Conservation (phyloP, 2,888 invertebrate genomes). For the Brachypterus glaber region DNA sequence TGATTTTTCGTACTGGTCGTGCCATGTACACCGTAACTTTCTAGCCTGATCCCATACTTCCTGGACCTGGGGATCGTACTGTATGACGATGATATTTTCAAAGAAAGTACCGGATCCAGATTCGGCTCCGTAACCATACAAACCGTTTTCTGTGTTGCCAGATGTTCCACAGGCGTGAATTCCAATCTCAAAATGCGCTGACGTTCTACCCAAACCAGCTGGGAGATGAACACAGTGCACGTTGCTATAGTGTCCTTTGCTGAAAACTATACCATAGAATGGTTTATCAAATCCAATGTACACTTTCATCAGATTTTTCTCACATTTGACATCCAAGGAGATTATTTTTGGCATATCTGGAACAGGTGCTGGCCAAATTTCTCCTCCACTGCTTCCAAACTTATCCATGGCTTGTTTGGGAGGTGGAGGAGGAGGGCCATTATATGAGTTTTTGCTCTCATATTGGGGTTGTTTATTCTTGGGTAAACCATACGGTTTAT, state of each 20-base stretch:
- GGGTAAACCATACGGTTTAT: conserved; percentile 45
- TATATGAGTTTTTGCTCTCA: conserved; percentile 52
- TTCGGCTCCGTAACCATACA: conserved; percentile 77
- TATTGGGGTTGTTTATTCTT: conserved; percentile 40
- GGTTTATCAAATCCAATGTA: conserved; percentile 90
- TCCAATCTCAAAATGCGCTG: conserved; percentile 84
- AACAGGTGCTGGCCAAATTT: conserved; percentile 76
- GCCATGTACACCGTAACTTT: conserved; percentile 88
- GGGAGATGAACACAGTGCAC: conserved; percentile 86
- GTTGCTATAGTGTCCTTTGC: conserved; percentile 89
- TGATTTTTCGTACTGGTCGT: conserved; percentile 90
- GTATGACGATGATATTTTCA: conserved; percentile 88
- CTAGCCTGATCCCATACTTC: conserved; percentile 94
- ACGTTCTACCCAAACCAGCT: conserved; percentile 75
- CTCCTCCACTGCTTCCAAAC: conserved; percentile 39
- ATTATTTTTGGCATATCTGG: conserved; percentile 91
- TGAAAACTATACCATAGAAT: conserved; percentile 91
- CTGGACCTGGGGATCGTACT: conserved; percentile 88
- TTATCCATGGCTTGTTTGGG: conserved; percentile 39
- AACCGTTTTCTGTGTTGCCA: conserved; percentile 84
- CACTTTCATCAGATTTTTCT: conserved; percentile 89
- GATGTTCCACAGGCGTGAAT: conserved; percentile 88
- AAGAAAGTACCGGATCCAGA: conserved; percentile 87
- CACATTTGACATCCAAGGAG: conserved; percentile 87
- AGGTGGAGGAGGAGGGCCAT: conserved; percentile 50